These are phyloP conservation scores for Cerceris rybyensis DNA, from an alignment of 2,888 invertebrate genomes.

Conservation along the genomic window DNA sequence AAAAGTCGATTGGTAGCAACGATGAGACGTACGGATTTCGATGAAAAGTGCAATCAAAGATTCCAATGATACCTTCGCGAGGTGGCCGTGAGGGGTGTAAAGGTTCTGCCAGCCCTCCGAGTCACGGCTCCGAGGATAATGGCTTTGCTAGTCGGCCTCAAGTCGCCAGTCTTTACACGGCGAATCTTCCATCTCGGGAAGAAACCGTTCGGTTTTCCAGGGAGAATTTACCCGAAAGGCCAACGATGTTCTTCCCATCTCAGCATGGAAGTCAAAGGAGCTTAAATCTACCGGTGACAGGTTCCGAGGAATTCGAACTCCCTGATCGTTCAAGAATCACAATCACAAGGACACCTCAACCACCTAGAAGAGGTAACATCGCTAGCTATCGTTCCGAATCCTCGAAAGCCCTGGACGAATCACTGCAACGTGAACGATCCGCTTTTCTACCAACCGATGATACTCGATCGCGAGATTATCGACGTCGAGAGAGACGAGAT, in stretches of 20 bases:
- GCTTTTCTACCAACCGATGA: constrained; percentile 34
- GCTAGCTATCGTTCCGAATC: constrained; percentile 15
- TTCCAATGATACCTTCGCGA: constrained; percentile 80
- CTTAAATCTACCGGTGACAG: constrained; percentile 65
- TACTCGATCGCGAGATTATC: too few relatives aligned
- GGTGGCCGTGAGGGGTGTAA: constrained; percentile 78
- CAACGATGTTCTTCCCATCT: constrained; percentile 32
- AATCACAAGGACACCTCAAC: constrained; percentile 73
- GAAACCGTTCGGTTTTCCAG: constrained; percentile 72
- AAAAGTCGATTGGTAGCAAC: constrained; percentile 5
- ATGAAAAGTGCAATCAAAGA: constrained; percentile 61
- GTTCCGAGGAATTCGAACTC: constrained; percentile 51
- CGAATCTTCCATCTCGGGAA: constrained; percentile 70
- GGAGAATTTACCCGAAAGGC: neutral
- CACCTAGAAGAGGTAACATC: constrained; percentile 59
- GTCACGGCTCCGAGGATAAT: constrained; percentile 79
- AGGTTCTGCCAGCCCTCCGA: constrained; percentile 77
- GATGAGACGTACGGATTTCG: constrained; percentile 47
- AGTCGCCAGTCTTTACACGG: constrained; percentile 74
- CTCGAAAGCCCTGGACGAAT: constrained; percentile 23
- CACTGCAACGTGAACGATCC: constrained; percentile 38
- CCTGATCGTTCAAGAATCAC: constrained; percentile 60
- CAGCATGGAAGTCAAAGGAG: constrained; percentile 70
- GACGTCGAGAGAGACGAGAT: too few relatives aligned
- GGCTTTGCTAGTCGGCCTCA: constrained; percentile 76